Evolutionary conservation across 2,113 vertebrate genomes (phyloP), one percentile per base, ranked within the genome.

Genomic region (Pelmatolapia mariae): DNA sequence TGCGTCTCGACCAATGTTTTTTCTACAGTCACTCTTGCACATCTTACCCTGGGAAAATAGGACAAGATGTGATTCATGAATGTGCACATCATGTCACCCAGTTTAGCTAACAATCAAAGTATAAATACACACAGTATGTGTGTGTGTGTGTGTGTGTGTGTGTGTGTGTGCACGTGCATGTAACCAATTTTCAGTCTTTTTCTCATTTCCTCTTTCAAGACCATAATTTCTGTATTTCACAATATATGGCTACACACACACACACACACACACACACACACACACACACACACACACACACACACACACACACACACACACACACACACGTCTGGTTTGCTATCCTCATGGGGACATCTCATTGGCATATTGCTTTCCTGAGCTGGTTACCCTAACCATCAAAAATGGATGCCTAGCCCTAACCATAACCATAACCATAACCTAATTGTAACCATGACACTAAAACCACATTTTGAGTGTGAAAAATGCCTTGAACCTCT

Each of bases 121-220:
- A n/a, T 43, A 16, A 43, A 24, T 71, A 71, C 8, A 43, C 66
- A 43, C 4, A 5, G 8, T 6, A 2, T 5, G 10, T 22, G 40
- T 80, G 36, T 26, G 43, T 15, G 31, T 43, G 26, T 12, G 47
- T 68, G 56, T 66, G 45, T 12, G 47, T 68, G 56, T 66, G 45
- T 29, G 52, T 24, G 52, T 2, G 11, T 1, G 45, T 15, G 22
- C 11, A 16, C 7, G 12, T 31, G 11, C 36, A 50, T 40, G 43
- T 9, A 36, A 43, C 47, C 8, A 53, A 3, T 80, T 85, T 56
- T 89, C 45, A 73, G 73, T 66, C 31, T 87, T 47, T 80, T 38
- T 29, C 13, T 61, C 63, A 87, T 38, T 92, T 93, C 93, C 90
- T 86, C 90, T 91, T 94, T 92, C 83, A 71, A 47, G n/a, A 2